phyloP scores from a whole-genome alignment of 2,888 invertebrate species.

The Pantelozetes paolii region DNA sequence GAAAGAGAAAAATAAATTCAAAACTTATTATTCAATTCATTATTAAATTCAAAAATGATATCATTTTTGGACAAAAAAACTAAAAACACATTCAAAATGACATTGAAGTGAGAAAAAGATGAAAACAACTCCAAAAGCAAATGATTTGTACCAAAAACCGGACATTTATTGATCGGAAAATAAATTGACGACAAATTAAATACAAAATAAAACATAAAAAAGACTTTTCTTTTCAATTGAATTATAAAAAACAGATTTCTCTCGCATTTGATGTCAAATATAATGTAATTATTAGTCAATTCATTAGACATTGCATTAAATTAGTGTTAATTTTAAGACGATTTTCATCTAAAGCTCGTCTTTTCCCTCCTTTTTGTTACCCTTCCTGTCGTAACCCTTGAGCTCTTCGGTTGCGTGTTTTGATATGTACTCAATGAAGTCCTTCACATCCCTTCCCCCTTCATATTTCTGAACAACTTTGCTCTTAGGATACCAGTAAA shows the following conservation, averaged over 20 bases:
- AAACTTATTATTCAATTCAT: too few species aligned
- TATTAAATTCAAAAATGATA: too few species aligned
- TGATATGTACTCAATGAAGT: constrained; percentile 90
- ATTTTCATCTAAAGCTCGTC: constrained; percentile 43
- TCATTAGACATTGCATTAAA: too few species aligned
- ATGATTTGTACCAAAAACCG: constrained; percentile 13
- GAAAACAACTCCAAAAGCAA: not conserved
- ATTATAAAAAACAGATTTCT: not conserved
- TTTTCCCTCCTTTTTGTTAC: constrained; percentile 63
- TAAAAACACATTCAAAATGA: too few species aligned
- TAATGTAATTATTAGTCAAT: not conserved
- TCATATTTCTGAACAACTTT: constrained; percentile 80
- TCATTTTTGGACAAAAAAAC: too few species aligned
- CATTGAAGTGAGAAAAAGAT: too few species aligned
- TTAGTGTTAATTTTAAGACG: not conserved
- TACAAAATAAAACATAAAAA: not conserved
- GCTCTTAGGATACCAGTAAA: constrained; percentile 83
- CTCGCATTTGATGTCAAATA: not conserved
- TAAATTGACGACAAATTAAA: not conserved
- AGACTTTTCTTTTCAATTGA: not conserved
- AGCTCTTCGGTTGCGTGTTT: constrained; percentile 83
- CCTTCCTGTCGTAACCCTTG: constrained; percentile 78
- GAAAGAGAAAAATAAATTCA: too few species aligned
- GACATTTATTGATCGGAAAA: constrained; percentile 4
- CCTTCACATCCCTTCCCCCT: constrained; percentile 85